Evolutionary conservation across 2,113 vertebrate species (phyloP).

Genomic region (Malurus elegans): DNA sequence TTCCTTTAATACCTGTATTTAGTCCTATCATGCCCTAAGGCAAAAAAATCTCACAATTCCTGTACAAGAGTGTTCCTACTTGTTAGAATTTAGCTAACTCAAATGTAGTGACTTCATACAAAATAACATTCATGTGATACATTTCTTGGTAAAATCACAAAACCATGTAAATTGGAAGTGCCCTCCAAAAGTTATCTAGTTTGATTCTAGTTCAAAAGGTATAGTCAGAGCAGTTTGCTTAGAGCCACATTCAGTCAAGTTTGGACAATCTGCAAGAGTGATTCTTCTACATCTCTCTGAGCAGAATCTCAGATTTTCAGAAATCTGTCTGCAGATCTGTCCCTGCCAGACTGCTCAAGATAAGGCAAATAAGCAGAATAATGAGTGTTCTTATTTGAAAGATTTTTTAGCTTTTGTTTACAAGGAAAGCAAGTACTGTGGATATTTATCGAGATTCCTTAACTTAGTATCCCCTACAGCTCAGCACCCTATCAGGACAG

Average conservation of each 20-base stretch:
- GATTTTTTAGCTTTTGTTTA: not conserved
- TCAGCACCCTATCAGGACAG: not conserved
- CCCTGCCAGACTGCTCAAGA: not conserved
- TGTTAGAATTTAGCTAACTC: not conserved
- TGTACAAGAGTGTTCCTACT: not conserved
- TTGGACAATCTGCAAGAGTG: not conserved
- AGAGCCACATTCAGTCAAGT: not conserved
- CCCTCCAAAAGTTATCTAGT: not conserved
- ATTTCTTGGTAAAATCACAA: not conserved
- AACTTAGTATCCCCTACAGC: not conserved
- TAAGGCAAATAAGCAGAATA: not conserved
- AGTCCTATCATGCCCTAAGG: not conserved
- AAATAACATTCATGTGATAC: not conserved
- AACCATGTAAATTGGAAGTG: not conserved
- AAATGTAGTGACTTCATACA: not conserved
- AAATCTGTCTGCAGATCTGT: no score
- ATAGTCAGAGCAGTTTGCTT: not conserved
- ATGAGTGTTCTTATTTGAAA: not conserved
- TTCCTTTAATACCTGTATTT: not conserved
- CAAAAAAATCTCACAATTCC: not conserved
- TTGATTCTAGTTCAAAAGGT: not conserved
- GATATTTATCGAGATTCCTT: not conserved
- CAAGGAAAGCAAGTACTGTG: not conserved
- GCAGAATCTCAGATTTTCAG: not conserved
- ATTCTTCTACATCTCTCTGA: not conserved